phyloP scores from a whole-genome alignment of 92 coral and sea anemone genomes.

The Phenganax stokvisi region DNA sequence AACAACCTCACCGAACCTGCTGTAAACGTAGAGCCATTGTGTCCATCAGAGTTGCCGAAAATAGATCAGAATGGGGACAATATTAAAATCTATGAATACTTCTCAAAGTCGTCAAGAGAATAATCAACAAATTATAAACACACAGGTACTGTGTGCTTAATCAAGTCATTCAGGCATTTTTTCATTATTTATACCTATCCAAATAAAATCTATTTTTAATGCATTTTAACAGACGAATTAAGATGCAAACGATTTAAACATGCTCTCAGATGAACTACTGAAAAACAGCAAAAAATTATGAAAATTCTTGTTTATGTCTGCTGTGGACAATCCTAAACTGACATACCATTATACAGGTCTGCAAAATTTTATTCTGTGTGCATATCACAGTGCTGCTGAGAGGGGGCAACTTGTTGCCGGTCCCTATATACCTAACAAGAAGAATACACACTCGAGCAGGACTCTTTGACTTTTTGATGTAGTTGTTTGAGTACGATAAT shows the following conservation, averaged over 20 bases:
- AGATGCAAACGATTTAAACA: neutral
- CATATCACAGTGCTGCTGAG: too few species aligned
- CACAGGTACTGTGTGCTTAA: neutral
- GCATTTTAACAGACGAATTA: constrained; percentile 16
- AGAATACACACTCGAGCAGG: too few species aligned
- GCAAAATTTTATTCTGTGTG: neutral
- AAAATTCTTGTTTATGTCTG: constrained; percentile 23
- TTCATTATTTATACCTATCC: neutral
- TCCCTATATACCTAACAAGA: too few species aligned
- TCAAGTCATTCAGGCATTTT: neutral
- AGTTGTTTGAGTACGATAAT: too few species aligned
- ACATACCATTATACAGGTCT: constrained; percentile 36
- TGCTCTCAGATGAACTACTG: constrained; percentile 12
- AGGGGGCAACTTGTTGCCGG: too few species aligned
- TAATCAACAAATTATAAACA: neutral
- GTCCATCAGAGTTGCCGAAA: neutral
- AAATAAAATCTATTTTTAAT: neutral
- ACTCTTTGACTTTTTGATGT: too few species aligned
- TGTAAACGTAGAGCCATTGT: neutral
- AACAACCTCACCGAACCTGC: neutral
- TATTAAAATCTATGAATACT: neutral
- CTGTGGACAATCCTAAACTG: constrained; percentile 21
- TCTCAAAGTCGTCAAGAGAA: neutral
- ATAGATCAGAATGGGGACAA: neutral
- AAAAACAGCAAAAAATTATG: constrained; percentile 9